Evolutionary conservation across 2,113 vertebrate genomes (phyloP).

Genomic region (Odocoileus virginianus): DNA sequence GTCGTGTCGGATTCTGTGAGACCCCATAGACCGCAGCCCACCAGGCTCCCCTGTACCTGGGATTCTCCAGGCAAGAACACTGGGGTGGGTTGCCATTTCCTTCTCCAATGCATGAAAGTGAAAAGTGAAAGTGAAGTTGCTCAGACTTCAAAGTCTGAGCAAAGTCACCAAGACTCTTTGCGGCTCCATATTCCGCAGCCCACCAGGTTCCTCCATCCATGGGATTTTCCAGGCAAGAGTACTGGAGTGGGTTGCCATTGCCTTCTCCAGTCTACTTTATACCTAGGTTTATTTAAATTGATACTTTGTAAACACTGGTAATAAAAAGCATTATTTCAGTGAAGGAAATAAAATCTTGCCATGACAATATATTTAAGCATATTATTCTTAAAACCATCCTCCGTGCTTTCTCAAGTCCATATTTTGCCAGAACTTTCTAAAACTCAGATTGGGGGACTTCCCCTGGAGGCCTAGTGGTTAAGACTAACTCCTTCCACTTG

Average conservation of each 20-base stretch:
- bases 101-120: no score
- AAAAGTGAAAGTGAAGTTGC: no score
- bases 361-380: neutral
- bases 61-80: no score
- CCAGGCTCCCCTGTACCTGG: no score
- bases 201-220: no score
- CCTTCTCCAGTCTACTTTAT: neutral
- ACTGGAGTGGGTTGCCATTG: no score
- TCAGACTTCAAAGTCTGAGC: no score
- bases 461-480: neutral
- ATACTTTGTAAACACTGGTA: neutral
- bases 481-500: neutral
- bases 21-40: no score
- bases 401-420: neutral
- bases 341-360: neutral
- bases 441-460: neutral
- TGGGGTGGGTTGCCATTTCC: no score
- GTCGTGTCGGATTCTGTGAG: no score
- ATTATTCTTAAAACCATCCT: neutral
- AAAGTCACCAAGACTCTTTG: no score
- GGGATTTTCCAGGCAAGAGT: no score
- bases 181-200: rapidly evolving
- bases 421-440: neutral
- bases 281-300: neutral
- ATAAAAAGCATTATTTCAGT: neutral